Conservation (phyloP, 2,797 vertebrate species). For the Protosalanx chinensis region DNA sequence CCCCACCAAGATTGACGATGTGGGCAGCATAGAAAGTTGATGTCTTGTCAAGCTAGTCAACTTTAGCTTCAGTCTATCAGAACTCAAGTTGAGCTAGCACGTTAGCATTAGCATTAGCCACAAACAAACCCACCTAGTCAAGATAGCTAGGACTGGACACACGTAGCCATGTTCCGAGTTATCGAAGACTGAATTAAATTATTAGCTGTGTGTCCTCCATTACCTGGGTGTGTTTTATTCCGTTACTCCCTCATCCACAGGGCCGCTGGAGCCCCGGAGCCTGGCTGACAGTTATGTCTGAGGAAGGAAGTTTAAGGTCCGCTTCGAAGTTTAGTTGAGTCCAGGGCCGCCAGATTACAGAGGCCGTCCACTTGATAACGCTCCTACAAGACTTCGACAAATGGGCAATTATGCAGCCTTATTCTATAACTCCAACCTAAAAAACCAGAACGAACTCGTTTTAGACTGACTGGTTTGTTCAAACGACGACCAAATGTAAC, state of each 20-base stretch:
- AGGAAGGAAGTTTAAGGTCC: constrained; percentile 69
- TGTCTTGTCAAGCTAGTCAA: background rate
- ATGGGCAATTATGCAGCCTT: background rate
- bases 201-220: background rate
- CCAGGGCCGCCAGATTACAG: constrained; percentile 64
- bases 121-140: background rate
- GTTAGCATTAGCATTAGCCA: background rate
- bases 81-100: too few relatives aligned
- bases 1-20: too few relatives aligned
- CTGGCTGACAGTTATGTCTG: constrained; percentile 56
- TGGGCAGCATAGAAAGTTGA: background rate
- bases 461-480: constrained; percentile 10
- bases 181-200: background rate
- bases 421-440: background rate
- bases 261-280: constrained; percentile 71
- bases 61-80: background rate
- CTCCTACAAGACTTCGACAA: constrained; percentile 5
- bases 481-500: constrained; percentile 38
- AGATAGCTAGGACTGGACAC: background rate
- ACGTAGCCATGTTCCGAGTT: background rate
- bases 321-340: constrained; percentile 71
- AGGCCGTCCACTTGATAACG: constrained; percentile 49
- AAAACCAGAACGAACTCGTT: background rate
- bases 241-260: constrained; percentile 70
- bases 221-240: constrained; percentile 57